A percentile compares a stretch with the other conserved stretches of the same genome.
Evolutionary conservation across 2,113 vertebrate genomes (phyloP).

Genomic region (Mirza zaza): DNA sequence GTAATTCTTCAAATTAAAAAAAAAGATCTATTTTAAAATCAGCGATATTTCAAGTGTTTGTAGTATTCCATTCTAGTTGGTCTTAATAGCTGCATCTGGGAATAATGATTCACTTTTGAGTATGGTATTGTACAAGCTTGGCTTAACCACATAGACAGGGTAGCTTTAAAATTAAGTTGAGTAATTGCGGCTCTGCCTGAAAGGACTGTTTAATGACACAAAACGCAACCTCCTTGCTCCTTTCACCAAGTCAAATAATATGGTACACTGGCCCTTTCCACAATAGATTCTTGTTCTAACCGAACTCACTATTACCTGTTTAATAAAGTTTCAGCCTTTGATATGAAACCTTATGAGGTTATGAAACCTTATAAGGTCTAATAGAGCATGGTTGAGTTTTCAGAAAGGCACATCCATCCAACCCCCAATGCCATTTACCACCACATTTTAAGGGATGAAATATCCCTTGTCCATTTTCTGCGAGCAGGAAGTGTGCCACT

Average conservation of each 20-base stretch:
- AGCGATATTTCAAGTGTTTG: conserved; percentile 17
- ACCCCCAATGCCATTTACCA: rapidly evolving
- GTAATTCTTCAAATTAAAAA: conserved; percentile 31
- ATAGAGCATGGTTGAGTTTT: background rate
- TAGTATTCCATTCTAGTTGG: conserved; percentile 11
- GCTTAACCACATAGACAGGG: background rate
- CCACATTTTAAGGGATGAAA: background rate
- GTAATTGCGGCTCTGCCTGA: background rate
- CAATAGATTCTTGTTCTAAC: background rate
- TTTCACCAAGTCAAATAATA: background rate
- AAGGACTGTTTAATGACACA: background rate
- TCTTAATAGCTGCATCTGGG: conserved; percentile 26
- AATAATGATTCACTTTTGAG: background rate
- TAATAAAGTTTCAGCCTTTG: background rate
- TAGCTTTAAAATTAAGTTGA: conserved; percentile 9
- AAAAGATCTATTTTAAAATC: conserved; percentile 56
- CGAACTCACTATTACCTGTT: background rate
- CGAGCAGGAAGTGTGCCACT: background rate
- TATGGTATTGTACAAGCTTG: background rate
- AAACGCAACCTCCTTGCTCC: background rate
- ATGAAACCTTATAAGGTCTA: background rate
- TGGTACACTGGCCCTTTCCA: background rate
- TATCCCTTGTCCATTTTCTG: rapidly evolving
- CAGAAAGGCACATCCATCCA: background rate
- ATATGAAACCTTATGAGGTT: background rate